Evolutionary conservation across 1,140 invertebrate species (phyloP), one percentile per base, ranked within the genome.

Genomic region (Riptortus pedestris): DNA sequence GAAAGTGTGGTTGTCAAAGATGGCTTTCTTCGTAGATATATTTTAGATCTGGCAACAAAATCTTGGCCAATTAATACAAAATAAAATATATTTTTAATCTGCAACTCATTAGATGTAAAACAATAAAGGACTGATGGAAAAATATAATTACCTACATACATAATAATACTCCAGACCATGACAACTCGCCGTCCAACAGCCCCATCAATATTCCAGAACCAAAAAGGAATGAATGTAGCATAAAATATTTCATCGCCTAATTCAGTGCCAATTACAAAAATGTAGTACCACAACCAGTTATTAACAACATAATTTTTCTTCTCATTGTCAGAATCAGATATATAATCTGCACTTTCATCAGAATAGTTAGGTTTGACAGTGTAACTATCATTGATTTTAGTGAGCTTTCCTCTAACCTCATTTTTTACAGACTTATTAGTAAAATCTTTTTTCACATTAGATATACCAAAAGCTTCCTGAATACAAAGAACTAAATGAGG

Each of bases 241-340:
- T 94, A 94, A 77, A 94, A 94, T 63, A 87, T 80, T 76, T 93
- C 91, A 77, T 93, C 91, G 0, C 91, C 91, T 22, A 94, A 74
- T 62, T 84, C 82, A 0, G 91, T 91, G 14, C 89, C 89, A 71
- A 93, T 80, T 1, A 84, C 73, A 73, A 94, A 93, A 51, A 94
- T 72, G 75, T 89, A 91, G 75, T 91, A 92, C 85, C 91, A 90
- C 71, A 90, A 85, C 69, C 81, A 81, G 74, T 91, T 90, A n/a
- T 78, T 82, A 59, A 93, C 80, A 22, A 71, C 66, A 72, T 80
- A 81, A 62, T 79, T 67, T 65, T 70, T 31, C 5, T 47, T 28
- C 24, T 69, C 67, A 45, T 27, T 12, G 12, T 69, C 67, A 11
- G 66, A 67, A 38, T 65, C 63, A 12, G 67, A 68, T n/a, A 14